Percentiles rank a stretch among this genome's conserved stretches.
Conservation (phyloP, 2,888 invertebrate genomes). For the Chaitophorus viminalis region DNA sequence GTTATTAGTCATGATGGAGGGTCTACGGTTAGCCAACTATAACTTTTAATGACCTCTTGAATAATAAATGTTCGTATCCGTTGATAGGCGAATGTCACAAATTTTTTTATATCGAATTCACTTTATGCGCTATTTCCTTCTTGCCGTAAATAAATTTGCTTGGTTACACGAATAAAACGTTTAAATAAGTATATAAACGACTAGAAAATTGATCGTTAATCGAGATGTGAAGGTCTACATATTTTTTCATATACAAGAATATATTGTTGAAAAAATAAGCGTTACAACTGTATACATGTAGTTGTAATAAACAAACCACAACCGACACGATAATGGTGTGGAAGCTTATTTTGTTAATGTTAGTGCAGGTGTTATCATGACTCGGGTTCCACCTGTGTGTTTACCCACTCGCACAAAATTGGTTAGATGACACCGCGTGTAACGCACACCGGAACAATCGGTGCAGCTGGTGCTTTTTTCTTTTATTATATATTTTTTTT, state of each 20-base stretch:
- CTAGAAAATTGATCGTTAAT: background rate
- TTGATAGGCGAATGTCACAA: constrained; percentile 3
- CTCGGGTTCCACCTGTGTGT: constrained; percentile 61
- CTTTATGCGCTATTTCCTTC: background rate
- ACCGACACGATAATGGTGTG: background rate
- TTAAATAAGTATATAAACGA: too few species aligned
- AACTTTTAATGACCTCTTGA: constrained; percentile 42
- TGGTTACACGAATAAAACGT: background rate
- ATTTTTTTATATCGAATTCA: background rate
- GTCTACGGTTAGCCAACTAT: background rate
- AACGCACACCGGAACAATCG: constrained; percentile 61
- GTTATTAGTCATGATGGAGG: background rate
- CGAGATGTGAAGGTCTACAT: background rate
- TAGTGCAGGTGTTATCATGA: constrained; percentile 40
- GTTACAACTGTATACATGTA: background rate
- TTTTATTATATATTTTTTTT: constrained; percentile 18
- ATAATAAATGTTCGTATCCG: constrained; percentile 33
- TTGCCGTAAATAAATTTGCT: background rate
- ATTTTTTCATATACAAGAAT: background rate
- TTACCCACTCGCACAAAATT: constrained; percentile 61
- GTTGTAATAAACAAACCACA: constrained; percentile 28
- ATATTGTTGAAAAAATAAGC: background rate
- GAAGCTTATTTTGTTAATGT: constrained; percentile 58
- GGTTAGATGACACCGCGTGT: constrained; percentile 55
- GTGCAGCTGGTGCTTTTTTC: constrained; percentile 50